Evolutionary conservation across 2,888 invertebrate species (phyloP).

Genomic region (Dicranocentrus wangi): DNA sequence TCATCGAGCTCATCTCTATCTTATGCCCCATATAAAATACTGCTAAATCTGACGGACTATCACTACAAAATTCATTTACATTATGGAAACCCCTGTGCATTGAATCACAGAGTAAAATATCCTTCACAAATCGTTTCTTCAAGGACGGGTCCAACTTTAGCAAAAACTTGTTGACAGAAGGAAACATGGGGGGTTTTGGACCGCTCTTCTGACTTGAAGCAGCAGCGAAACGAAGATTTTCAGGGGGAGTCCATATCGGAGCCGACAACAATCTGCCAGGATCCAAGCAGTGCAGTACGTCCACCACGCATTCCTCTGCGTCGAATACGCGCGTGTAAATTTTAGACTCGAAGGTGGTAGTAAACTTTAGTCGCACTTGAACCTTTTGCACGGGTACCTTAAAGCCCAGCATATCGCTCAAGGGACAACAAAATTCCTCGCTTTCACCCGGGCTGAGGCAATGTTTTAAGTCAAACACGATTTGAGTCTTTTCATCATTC

Average conservation of each 20-base stretch:
- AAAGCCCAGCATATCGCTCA: no score
- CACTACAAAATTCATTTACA: constrained; percentile 13
- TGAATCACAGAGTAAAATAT: constrained; percentile 56
- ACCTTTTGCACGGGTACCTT: no score
- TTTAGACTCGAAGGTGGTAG: constrained; percentile 36
- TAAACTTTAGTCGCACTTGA: constrained; percentile 48
- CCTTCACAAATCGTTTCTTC: constrained; percentile 39
- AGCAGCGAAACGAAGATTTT: no score
- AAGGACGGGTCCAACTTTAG: constrained; percentile 48
- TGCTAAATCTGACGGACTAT: constrained; percentile 16
- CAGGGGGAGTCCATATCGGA: no score
- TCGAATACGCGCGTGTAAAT: constrained; percentile 46
- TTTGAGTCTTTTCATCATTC: constrained; percentile 30
- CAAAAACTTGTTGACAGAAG: constrained; percentile 58
- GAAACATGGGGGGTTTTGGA: constrained; percentile 9
- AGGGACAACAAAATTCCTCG: constrained; percentile 55
- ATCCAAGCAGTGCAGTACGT: constrained; percentile 61
- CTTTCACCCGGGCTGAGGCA: constrained; percentile 45
- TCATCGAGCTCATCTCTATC: constrained; percentile 39
- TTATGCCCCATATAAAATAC: constrained; percentile 57
- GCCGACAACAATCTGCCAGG: constrained; percentile 16
- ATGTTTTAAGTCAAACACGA: constrained; percentile 59
- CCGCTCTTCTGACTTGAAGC: neutral
- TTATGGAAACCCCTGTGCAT: constrained; percentile 50
- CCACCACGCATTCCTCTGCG: constrained; percentile 36